Conservation (phyloP, 1,140 invertebrate genomes). For the Psix sp. region DNA sequence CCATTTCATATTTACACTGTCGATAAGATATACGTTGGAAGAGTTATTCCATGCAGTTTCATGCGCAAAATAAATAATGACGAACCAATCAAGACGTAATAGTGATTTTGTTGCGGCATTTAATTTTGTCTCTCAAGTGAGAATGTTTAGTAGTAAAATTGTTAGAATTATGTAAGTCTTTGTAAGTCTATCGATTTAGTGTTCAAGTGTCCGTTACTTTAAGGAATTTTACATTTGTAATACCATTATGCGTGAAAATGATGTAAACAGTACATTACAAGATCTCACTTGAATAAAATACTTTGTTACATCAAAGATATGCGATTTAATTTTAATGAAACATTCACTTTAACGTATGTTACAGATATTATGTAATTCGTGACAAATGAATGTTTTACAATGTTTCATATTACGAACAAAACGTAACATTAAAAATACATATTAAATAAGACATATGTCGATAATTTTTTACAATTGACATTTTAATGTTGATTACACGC, state of each 20-base stretch:
- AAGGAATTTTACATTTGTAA: slow-evolving; percentile 49
- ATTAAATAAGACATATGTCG: too few species aligned
- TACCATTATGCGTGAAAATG: slow-evolving; percentile 41
- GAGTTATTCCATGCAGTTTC: slow-evolving; percentile 5
- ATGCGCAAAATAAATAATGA: slow-evolving; percentile 2
- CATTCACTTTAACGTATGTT: too few species aligned
- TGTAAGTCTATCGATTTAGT: slow-evolving; percentile 33
- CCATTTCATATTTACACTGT: slow-evolving; percentile 32
- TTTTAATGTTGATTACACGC: too few species aligned
- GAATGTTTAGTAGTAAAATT: slow-evolving; percentile 11
- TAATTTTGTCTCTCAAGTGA: slow-evolving; percentile 4
- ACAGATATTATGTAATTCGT: too few species aligned
- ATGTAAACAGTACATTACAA: slow-evolving; percentile 25
- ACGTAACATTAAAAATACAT: too few species aligned
- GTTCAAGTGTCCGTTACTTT: slow-evolving; percentile 13
- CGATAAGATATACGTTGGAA: slow-evolving; percentile 28
- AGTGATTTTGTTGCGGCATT: background rate
- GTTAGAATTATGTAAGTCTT: slow-evolving; percentile 22
- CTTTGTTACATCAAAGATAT: slow-evolving; percentile 36
- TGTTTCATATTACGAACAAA: too few species aligned
- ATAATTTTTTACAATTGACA: too few species aligned
- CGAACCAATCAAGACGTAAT: background rate
- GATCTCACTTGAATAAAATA: slow-evolving; percentile 23
- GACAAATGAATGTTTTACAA: too few species aligned
- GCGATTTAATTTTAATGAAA: too few species aligned